These are phyloP conservation scores for Trichonephila inaurata DNA, from an alignment of 1,140 invertebrate genomes.

Conservation along the genomic window DNA sequence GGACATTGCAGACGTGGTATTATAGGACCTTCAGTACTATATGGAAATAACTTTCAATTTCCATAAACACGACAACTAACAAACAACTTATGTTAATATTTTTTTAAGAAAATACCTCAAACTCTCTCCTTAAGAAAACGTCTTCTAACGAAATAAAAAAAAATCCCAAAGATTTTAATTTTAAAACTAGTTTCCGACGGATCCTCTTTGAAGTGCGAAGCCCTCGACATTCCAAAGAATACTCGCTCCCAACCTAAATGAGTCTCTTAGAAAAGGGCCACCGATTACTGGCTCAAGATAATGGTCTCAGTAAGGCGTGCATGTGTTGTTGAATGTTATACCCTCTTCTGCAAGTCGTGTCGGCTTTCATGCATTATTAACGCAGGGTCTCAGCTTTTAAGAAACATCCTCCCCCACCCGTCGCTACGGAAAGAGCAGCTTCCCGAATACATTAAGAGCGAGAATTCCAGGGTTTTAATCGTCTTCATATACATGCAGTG, in stretches of 20 bases:
- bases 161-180: background rate
- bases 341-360: slow-evolving; percentile 17
- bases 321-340: slow-evolving; percentile 46
- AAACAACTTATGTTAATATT: background rate
- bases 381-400: slow-evolving; percentile 59
- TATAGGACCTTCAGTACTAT: too few relatives aligned
- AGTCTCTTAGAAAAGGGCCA: background rate
- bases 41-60: too few relatives aligned
- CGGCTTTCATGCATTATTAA: slow-evolving; percentile 65
- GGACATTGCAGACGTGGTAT: too few relatives aligned
- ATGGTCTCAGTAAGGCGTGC: slow-evolving; percentile 61
- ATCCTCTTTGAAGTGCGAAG: background rate
- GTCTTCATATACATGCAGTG: background rate
- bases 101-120: background rate
- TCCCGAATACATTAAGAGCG: slow-evolving; percentile 44
- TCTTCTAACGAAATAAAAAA: background rate
- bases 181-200: background rate
- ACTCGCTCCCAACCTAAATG: background rate
- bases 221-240: background rate
- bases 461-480: slow-evolving; percentile 34
- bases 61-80: background rate
- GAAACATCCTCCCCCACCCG: background rate
- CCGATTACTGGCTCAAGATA: slow-evolving; percentile 49
- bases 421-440: background rate
- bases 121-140: background rate